Evolutionary conservation across 2,888 invertebrate genomes (phyloP), one percentile per base, ranked within the genome.

Genomic region (Ectropis crepuscularia): DNA sequence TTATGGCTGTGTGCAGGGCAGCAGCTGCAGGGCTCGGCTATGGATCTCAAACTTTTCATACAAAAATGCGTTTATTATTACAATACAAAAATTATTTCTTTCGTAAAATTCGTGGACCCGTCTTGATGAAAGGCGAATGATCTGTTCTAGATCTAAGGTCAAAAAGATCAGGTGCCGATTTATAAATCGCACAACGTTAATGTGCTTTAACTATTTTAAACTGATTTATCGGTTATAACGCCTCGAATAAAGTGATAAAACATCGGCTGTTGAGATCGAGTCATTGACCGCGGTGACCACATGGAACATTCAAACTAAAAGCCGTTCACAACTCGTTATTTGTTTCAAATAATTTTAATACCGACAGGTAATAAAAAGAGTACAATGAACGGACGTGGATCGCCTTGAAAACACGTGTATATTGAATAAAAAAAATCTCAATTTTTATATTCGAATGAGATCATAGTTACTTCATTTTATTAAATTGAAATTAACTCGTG

Each of bases 1-100:
- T 6, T 16, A 57, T 48, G 73, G 78, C 76, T 77, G 77, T 77
- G 77, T 81, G 78, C 81, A 83, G 77, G 83, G 80, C 83, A 87
- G 86, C 92, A 92, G 92, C 92, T 92, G 92, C 92, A 86, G 77
- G 89, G 89, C 87, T 89, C 82, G 89, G 85, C 83, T 77, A 78
- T 63, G 89, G 78, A 73, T 82, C 86, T 84, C 90, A 92, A 92
- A 90, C 82, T 89, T 86, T 86, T 38, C 37, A 12, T 16, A 51
- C 6, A 51, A 41, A 5, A 41, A 11, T 41, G 9, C 41, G 10
- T 41, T 51, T 16, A 28, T 51, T 51, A 41, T 36, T 28, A 4
- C 37, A 6, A 10, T 49, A 37, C 7, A 10, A 37, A 49, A 50
- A 7, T 8, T 7, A 7, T 7, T 41, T 5, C 10, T 41, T 41